Conservation (phyloP, 2,888 invertebrate genomes). For the Cerastis rubricosa region DNA sequence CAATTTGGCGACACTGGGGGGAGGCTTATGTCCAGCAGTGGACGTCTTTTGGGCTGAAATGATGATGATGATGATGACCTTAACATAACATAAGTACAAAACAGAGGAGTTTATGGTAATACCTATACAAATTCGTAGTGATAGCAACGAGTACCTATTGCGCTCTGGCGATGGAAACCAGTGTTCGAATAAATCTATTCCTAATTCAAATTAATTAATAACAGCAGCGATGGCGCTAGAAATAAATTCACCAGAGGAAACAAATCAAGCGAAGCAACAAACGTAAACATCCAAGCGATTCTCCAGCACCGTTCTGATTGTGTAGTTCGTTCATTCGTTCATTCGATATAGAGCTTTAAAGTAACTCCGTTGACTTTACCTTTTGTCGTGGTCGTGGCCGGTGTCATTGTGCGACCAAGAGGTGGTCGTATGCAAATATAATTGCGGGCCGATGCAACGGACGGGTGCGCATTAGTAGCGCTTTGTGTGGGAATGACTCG, state of each 20-base stretch:
- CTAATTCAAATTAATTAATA: slow-evolving; percentile 1
- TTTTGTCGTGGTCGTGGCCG: slow-evolving; percentile 69
- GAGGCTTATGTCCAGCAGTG: too few species aligned
- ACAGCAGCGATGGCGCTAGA: background rate
- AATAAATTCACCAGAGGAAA: slow-evolving; percentile 17
- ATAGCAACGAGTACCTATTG: background rate
- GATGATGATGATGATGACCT: too few species aligned
- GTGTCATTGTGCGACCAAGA: slow-evolving; percentile 75
- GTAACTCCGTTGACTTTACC: slow-evolving; percentile 73
- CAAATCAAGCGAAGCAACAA: slow-evolving; percentile 39
- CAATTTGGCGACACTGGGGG: too few species aligned
- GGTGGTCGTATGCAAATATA: slow-evolving; percentile 87
- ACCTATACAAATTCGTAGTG: background rate
- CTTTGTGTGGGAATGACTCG: slow-evolving; percentile 87
- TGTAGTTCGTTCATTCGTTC: slow-evolving; percentile 60
- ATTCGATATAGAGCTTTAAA: slow-evolving; percentile 63
- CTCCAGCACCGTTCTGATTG: slow-evolving; percentile 54
- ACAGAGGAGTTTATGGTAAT: background rate
- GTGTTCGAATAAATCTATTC: background rate
- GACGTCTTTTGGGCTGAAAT: too few species aligned
- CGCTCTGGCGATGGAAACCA: background rate
- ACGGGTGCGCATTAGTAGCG: slow-evolving; percentile 85
- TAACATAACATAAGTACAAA: too few species aligned
- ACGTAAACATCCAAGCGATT: slow-evolving; percentile 28
- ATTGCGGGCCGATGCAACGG: slow-evolving; percentile 84